Evolutionary conservation across 2,797 vertebrate species (phyloP).

Genomic region (Falco novaeseelandiae): DNA sequence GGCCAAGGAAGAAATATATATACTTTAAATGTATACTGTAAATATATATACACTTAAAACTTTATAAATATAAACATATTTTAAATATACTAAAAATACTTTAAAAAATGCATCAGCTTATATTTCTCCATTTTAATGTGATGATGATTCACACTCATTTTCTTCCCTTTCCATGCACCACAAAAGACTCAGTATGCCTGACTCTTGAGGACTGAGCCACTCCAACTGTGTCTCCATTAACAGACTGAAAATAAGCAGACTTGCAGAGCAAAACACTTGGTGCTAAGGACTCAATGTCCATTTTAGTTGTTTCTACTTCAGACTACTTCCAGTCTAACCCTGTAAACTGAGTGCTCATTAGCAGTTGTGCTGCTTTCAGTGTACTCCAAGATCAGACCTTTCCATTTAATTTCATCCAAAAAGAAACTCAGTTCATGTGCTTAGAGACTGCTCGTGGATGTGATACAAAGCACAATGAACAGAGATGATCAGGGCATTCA

Average conservation of each 20-base stretch:
- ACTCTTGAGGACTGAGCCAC: background rate
- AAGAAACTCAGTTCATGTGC: background rate
- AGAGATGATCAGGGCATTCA: background rate
- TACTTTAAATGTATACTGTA: background rate
- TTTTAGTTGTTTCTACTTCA: background rate
- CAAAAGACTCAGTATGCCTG: background rate
- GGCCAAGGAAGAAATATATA: background rate
- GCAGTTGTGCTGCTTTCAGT: background rate
- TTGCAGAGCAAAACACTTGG: background rate
- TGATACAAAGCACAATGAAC: background rate
- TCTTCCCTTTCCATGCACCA: background rate
- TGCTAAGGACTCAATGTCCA: background rate
- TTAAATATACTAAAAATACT: too few species aligned
- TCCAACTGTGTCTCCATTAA: background rate
- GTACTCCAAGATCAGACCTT: background rate
- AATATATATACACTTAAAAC: too few species aligned
- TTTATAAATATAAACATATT: too few species aligned
- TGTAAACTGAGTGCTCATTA: background rate
- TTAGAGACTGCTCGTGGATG: background rate
- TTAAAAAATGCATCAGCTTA: background rate
- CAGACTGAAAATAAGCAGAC: background rate
- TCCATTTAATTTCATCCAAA: background rate
- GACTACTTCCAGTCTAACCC: background rate
- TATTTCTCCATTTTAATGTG: background rate
- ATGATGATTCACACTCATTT: background rate